Evolutionary conservation across 2,113 vertebrate genomes (phyloP).

Genomic region (Vimba vimba): DNA sequence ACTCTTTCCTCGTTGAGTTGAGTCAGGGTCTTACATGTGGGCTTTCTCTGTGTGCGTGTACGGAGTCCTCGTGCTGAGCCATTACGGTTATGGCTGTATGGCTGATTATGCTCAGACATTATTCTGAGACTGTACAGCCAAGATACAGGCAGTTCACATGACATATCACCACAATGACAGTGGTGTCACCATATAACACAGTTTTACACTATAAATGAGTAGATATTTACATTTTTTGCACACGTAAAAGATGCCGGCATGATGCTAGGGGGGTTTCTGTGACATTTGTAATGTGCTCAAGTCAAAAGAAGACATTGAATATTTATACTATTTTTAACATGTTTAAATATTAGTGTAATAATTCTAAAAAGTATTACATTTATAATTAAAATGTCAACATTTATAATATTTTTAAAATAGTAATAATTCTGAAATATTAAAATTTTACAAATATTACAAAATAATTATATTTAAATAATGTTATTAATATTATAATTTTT

Average conservation of each 20-base stretch:
- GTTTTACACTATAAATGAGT: not conserved
- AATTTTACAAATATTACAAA: no score
- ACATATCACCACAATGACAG: not conserved
- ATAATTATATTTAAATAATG: not conserved
- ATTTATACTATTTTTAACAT: not conserved
- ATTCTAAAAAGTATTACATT: no score
- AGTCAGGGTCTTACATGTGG: slow-evolving; percentile 15
- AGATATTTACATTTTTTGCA: not conserved
- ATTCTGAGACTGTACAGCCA: slow-evolving; percentile 1
- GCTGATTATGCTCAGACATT: slow-evolving; percentile 22
- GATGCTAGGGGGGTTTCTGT: not conserved
- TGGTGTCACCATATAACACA: not conserved
- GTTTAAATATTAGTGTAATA: no score
- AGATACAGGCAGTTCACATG: slow-evolving; percentile 10
- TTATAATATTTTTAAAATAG: no score
- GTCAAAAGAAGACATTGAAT: not conserved
- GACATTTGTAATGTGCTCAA: not conserved
- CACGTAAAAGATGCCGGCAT: not conserved
- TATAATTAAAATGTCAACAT: no score
- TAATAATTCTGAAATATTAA: no score
- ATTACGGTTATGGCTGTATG: slow-evolving; percentile 24
- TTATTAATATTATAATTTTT: not conserved
- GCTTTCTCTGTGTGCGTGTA: slow-evolving; percentile 24
- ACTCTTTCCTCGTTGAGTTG: slow-evolving; percentile 26
- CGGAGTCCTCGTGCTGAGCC: slow-evolving; percentile 37